A percentile compares a stretch with the other conserved stretches of the same genome.
Evolutionary conservation across 2,797 vertebrate species (phyloP).

Genomic region (Coregonus sp.): DNA sequence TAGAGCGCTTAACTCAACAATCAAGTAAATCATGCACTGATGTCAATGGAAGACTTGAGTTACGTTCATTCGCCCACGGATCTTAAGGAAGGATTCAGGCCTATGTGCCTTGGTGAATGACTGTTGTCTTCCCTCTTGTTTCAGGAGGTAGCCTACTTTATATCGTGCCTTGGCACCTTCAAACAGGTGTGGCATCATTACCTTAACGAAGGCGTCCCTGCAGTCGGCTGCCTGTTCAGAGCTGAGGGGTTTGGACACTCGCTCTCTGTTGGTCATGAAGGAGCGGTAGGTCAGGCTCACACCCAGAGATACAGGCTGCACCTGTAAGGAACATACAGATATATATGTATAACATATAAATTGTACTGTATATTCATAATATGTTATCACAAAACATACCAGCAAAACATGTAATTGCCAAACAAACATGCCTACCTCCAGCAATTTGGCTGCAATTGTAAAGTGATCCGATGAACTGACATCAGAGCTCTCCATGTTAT

Average conservation of each 20-base stretch:
- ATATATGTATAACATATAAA: neutral
- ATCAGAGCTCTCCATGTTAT: slow-evolving; percentile 88
- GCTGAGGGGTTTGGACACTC: slow-evolving; percentile 84
- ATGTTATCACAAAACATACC: neutral
- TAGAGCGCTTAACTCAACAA: neutral
- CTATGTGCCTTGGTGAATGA: neutral
- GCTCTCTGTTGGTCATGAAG: slow-evolving; percentile 84
- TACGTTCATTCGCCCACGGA: neutral
- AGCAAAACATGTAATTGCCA: neutral
- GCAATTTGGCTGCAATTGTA: slow-evolving; percentile 70
- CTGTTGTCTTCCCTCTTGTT: neutral
- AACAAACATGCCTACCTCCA: slow-evolving; percentile 78
- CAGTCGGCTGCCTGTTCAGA: slow-evolving; percentile 81
- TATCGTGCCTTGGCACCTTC: neutral
- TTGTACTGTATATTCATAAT: neutral
- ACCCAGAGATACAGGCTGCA: slow-evolving; percentile 73
- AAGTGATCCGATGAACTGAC: slow-evolving; percentile 81
- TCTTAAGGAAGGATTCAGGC: neutral
- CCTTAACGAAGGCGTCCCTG: slow-evolving; percentile 93
- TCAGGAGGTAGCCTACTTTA: neutral
- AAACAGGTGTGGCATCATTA: slow-evolving; percentile 45
- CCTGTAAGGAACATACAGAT: slow-evolving; percentile 66
- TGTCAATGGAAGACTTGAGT: neutral
- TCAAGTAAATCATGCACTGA: too few relatives aligned
- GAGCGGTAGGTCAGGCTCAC: slow-evolving; percentile 84